Conservation (phyloP, 1,140 invertebrate genomes). For the Apis florea region DNA sequence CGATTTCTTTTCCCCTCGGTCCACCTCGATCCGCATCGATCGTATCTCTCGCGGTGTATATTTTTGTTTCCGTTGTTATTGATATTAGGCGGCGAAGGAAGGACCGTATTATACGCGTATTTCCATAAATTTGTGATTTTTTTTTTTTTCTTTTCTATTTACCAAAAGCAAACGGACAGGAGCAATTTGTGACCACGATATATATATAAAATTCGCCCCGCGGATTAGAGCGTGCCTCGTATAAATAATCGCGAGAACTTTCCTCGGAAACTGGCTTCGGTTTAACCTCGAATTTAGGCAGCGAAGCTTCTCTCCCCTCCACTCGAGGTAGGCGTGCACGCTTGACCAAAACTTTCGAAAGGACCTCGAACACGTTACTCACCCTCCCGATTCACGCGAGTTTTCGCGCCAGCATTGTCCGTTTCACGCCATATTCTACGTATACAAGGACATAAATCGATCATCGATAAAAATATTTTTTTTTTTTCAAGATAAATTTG, state of each 20-base stretch:
- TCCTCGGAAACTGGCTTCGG: neutral
- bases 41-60: neutral
- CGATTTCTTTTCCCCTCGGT: neutral
- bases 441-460: too few species aligned
- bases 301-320: too few species aligned
- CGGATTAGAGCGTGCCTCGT: conserved; percentile 30
- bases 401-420: too few species aligned
- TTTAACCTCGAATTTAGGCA: conserved; percentile 26
- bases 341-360: too few species aligned
- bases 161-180: neutral
- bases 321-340: too few species aligned
- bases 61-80: conserved; percentile 45
- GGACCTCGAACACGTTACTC: too few species aligned
- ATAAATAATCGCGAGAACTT: conserved; percentile 36
- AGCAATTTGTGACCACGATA: conserved; percentile 34
- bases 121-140: conserved; percentile 47
- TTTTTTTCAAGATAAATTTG: too few species aligned
- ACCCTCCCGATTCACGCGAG: too few species aligned
- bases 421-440: too few species aligned
- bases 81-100: conserved; percentile 46
- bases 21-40: conserved; percentile 26
- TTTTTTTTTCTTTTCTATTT: conserved; percentile 30
- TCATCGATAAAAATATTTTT: too few species aligned
- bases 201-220: conserved; percentile 7
- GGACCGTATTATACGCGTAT: conserved; percentile 27